A percentile compares a stretch with the other conserved stretches of the same genome.
Conservation (phyloP, 2,888 invertebrate genomes). For the Xestoiulus laeticollis region DNA sequence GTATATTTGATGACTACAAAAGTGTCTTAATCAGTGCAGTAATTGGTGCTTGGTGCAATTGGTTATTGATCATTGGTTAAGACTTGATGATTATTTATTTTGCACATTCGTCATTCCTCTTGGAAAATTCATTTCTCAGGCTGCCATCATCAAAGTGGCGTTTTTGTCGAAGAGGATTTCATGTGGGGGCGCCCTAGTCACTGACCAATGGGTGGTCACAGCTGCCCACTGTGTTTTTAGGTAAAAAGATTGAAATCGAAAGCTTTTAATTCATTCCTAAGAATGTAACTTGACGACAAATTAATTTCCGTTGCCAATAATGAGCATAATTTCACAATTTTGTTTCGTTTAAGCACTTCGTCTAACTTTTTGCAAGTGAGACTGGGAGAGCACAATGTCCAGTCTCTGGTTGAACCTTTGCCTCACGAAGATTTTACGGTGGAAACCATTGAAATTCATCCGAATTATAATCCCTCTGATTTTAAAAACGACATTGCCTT, state of each 20-base stretch:
- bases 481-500: conserved; percentile 88
- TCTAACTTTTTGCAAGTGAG: conserved; percentile 74
- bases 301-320: conserved; percentile 3
- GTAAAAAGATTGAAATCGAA: no score
- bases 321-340: neutral
- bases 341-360: conserved; percentile 50
- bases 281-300: neutral
- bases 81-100: conserved; percentile 12
- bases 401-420: conserved; percentile 73
- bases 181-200: conserved; percentile 89
- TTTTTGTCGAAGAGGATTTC: conserved; percentile 89
- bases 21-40: neutral
- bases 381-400: conserved; percentile 91
- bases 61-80: neutral
- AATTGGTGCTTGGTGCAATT: neutral
- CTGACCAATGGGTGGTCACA: conserved; percentile 90
- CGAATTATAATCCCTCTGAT: conserved; percentile 88
- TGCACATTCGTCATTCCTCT: conserved; percentile 55
- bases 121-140: conserved; percentile 64
- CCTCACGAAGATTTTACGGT: conserved; percentile 88
- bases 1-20: neutral
- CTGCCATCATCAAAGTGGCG: conserved; percentile 89
- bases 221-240: conserved; percentile 76
- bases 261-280: neutral
- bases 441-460: conserved; percentile 88